Evolutionary conservation across 1,140 invertebrate species (phyloP).

Genomic region (Cotesia vestalis): DNA sequence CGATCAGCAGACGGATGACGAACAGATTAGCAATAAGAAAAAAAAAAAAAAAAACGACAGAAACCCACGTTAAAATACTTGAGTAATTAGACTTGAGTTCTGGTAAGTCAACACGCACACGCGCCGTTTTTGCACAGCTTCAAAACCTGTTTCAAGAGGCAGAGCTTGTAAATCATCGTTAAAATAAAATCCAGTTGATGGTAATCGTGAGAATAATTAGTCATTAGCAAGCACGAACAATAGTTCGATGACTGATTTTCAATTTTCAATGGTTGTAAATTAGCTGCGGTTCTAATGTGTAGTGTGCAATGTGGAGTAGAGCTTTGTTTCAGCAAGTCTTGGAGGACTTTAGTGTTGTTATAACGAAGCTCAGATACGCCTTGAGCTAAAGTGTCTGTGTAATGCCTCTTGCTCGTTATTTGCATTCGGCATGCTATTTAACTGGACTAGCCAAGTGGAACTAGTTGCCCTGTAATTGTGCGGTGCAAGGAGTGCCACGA

Average conservation of each 20-base stretch:
- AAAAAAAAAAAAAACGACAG: background rate
- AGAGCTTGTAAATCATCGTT: constrained; percentile 15
- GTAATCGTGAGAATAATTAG: constrained; percentile 9
- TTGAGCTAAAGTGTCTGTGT: constrained; percentile 12
- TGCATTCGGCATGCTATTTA: constrained; percentile 42
- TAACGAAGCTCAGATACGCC: constrained; percentile 20
- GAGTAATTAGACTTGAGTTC: constrained; percentile 14
- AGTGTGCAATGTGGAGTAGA: background rate
- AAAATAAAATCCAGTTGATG: background rate
- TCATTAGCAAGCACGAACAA: background rate
- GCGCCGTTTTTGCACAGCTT: background rate
- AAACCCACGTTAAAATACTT: constrained; percentile 3
- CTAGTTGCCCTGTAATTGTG: constrained; percentile 43
- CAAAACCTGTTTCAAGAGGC: constrained; percentile 11
- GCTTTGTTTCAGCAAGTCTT: background rate
- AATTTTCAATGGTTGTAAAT: background rate
- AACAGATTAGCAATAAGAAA: background rate
- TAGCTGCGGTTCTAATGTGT: background rate
- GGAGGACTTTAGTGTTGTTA: constrained; percentile 17
- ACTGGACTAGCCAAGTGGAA: constrained; percentile 41
- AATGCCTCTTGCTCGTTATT: constrained; percentile 36
- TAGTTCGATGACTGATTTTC: too few relatives aligned
- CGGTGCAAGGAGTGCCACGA: constrained; percentile 39
- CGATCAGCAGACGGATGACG: background rate
- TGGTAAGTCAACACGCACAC: background rate